Conservation (phyloP, 2,888 invertebrate genomes). For the Cheiracanthium punctorium region DNA sequence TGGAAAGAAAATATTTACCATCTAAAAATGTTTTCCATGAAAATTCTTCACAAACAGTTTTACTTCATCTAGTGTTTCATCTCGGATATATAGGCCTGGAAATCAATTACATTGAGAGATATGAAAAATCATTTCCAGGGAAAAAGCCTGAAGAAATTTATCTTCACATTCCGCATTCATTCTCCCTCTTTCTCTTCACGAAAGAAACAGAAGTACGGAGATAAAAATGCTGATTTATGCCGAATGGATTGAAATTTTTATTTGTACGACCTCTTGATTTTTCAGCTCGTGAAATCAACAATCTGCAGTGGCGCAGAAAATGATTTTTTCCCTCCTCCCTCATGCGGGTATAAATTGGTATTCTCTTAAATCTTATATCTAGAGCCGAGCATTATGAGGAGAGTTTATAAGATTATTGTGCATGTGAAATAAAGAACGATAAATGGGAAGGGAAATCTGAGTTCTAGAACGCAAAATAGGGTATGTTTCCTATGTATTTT, state of each 20-base stretch:
- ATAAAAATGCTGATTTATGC: neutral
- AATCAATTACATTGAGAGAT: neutral
- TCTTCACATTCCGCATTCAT: neutral
- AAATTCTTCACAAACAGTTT: too few relatives aligned
- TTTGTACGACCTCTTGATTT: neutral
- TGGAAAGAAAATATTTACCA: too few relatives aligned
- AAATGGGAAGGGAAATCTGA: too few relatives aligned
- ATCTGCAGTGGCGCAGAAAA: neutral
- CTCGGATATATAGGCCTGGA: neutral
- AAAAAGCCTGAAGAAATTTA: neutral
- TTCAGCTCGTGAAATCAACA: neutral
- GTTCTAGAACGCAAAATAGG: too few relatives aligned
- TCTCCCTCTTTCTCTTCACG: neutral
- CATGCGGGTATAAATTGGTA: too few relatives aligned
- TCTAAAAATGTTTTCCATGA: too few relatives aligned
- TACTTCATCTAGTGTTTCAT: neutral
- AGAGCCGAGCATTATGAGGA: too few relatives aligned
- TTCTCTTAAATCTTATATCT: too few relatives aligned
- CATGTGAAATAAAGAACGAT: too few relatives aligned
- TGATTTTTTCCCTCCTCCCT: neutral
- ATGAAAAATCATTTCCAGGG: neutral
- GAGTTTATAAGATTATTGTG: too few relatives aligned
- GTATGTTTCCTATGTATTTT: too few relatives aligned
- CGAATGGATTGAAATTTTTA: constrained; percentile 1
- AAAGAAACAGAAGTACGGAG: neutral